A percentile compares a stretch with the other conserved stretches of the same genome.
Evolutionary conservation across 1,140 invertebrate species (phyloP).

Genomic region (Drosophila suzukii): DNA sequence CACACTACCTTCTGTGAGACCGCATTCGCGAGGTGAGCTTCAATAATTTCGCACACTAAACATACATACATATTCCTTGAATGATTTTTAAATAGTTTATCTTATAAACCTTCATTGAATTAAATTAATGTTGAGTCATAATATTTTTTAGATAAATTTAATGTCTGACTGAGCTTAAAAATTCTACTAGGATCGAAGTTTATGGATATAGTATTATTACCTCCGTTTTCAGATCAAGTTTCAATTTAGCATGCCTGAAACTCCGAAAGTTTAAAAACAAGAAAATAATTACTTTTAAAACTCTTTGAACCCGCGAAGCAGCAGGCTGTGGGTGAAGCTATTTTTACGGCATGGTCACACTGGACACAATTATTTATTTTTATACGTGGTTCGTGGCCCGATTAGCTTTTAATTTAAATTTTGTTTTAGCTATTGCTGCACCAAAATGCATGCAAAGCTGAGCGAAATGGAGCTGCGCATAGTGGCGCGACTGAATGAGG

Average conservation of each 20-base stretch:
- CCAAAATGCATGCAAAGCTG: constrained; percentile 63
- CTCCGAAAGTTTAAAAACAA: no score
- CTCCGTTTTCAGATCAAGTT: no score
- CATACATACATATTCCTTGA: no score
- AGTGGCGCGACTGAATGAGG: constrained; percentile 85
- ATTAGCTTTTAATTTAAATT: constrained; percentile 54
- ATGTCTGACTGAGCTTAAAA: no score
- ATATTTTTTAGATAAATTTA: no score
- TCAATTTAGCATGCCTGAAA: no score
- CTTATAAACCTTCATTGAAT: no score
- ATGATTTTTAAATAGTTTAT: no score
- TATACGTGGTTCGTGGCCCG: constrained; percentile 68
- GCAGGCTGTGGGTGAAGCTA: not conserved
- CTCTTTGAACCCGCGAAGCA: not conserved
- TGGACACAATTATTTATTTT: constrained; percentile 61
- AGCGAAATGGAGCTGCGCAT: constrained; percentile 81
- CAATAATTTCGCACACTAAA: not conserved
- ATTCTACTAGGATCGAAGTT: no score
- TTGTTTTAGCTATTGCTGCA: constrained; percentile 12
- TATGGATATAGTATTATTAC: no score
- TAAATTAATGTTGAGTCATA: no score
- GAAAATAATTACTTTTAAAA: no score
- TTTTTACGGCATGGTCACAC: constrained; percentile 15
- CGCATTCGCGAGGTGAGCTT: not conserved
- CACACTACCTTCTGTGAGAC: not conserved